These are phyloP conservation scores for Drosophila pandora DNA, from an alignment of 1,140 invertebrate genomes.

Conservation along the genomic window DNA sequence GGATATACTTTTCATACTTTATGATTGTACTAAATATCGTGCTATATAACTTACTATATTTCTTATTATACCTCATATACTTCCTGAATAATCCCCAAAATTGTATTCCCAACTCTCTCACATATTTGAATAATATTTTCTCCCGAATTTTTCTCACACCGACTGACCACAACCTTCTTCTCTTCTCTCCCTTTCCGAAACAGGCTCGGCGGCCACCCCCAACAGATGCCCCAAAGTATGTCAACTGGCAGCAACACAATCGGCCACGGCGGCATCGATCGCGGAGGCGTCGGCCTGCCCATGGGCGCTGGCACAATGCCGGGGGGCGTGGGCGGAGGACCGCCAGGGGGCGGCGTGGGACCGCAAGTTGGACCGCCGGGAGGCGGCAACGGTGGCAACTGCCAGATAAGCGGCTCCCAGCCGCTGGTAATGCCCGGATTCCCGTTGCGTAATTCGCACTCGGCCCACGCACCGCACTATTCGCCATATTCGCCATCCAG, in stretches of 20 bases:
- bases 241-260: slow-evolving; percentile 84
- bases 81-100: too few species aligned
- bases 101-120: too few species aligned
- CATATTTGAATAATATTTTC: too few species aligned
- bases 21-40: too few species aligned
- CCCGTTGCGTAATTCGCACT: slow-evolving; percentile 88
- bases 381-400: slow-evolving; percentile 77
- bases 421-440: slow-evolving; percentile 92
- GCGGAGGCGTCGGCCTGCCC: slow-evolving; percentile 72
- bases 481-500: slow-evolving; percentile 94
- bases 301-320: slow-evolving; percentile 74
- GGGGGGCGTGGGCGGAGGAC: slow-evolving; percentile 56
- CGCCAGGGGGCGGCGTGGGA: slow-evolving; percentile 14
- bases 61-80: too few species aligned
- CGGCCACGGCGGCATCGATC: slow-evolving; percentile 80
- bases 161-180: slow-evolving; percentile 10
- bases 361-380: slow-evolving; percentile 62
- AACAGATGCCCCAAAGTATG: slow-evolving; percentile 84
- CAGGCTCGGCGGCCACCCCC: slow-evolving; percentile 80
- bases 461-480: slow-evolving; percentile 90
- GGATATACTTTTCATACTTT: too few species aligned
- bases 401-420: slow-evolving; percentile 86
- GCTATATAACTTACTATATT: too few species aligned
- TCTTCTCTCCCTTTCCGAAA: slow-evolving; percentile 12
- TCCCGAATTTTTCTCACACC: background rate